Percentiles rank a stretch among this genome's conserved stretches.
Evolutionary conservation across 1,140 invertebrate genomes (phyloP).

Genomic region (Nylanderia fulva): DNA sequence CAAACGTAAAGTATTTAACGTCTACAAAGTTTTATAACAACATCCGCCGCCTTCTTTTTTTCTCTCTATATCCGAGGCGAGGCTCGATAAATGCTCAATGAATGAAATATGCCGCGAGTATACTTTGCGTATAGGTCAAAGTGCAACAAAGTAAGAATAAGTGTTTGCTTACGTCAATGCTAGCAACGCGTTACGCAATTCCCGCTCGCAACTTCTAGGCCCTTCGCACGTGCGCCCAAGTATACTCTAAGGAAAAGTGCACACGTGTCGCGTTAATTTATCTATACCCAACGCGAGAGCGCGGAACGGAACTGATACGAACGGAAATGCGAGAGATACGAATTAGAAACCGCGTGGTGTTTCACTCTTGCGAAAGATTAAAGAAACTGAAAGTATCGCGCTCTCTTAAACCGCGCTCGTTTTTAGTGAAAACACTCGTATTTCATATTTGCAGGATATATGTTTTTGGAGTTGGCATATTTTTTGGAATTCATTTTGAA

Average conservation of each 20-base stretch:
- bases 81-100: not conserved
- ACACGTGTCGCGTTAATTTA: conserved; percentile 53
- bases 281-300: conserved; percentile 16
- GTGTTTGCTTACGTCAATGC: not conserved
- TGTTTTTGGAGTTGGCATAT: too few species aligned
- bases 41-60: not conserved
- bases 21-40: not conserved
- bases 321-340: conserved; percentile 3
- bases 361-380: conserved; percentile 1
- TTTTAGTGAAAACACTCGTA: too few species aligned
- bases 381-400: not conserved
- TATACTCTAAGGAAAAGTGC: conserved; percentile 36
- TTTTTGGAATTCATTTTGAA: too few species aligned
- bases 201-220: conserved; percentile 22
- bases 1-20: conserved; percentile 1
- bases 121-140: not conserved
- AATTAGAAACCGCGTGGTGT: not conserved
- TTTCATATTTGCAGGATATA: too few species aligned
- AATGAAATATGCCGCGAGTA: not conserved
- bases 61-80: not conserved
- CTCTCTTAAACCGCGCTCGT: not conserved
- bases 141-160: conserved; percentile 23
- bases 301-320: conserved; percentile 17
- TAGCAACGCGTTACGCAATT: conserved; percentile 38
- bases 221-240: conserved; percentile 28